Conservation (phyloP, 2,113 vertebrate genomes). For the Nannobrachium achirus region DNA sequence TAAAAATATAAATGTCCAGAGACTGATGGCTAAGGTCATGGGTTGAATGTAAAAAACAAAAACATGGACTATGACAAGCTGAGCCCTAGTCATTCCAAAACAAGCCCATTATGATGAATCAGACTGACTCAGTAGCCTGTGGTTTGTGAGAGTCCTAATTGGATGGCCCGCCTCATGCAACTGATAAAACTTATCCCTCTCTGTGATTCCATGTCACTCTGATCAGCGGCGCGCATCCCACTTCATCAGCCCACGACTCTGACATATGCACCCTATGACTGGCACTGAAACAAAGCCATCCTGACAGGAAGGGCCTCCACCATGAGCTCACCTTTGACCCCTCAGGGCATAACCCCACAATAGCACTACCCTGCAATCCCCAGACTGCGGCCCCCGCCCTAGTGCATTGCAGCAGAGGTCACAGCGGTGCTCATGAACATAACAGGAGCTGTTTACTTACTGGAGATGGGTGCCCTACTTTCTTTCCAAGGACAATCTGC, state of each 20-base stretch:
- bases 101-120: conserved; percentile 19
- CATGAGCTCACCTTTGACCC: conserved; percentile 52
- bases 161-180: conserved; percentile 28
- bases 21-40: not conserved
- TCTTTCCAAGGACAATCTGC: conserved; percentile 61
- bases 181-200: conserved; percentile 35
- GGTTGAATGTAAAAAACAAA: not conserved
- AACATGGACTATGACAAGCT: conserved; percentile 1
- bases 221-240: conserved; percentile 40
- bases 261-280: conserved; percentile 11
- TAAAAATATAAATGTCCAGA: not conserved
- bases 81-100: conserved; percentile 2
- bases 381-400: conserved; percentile 28
- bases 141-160: conserved; percentile 35
- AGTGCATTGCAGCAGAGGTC: conserved; percentile 32
- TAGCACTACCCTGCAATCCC: conserved; percentile 24
- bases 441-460: conserved; percentile 62
- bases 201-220: conserved; percentile 29
- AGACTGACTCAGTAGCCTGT: conserved; percentile 11
- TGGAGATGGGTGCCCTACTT: conserved; percentile 65
- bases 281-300: conserved; percentile 42
- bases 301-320: conserved; percentile 57
- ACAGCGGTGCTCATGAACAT: conserved; percentile 30
- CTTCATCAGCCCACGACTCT: conserved; percentile 24
- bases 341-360: not conserved